Percentiles rank a stretch among this genome's conserved stretches.
These are phyloP conservation scores for Hymenopus coronatus DNA, from an alignment of 2,888 invertebrate species.

Conservation along the genomic window DNA sequence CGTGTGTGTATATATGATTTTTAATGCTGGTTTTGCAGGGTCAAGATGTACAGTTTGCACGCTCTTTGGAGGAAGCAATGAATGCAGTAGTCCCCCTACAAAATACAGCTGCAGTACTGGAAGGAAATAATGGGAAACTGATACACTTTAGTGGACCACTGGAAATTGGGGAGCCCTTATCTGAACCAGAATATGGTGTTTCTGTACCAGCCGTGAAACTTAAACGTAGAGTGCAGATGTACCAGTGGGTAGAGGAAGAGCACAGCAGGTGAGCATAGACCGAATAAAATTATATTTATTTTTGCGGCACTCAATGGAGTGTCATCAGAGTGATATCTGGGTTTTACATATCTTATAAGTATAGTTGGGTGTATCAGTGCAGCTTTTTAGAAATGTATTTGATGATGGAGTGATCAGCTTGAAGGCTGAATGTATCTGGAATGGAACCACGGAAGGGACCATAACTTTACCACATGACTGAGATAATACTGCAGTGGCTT, in stretches of 20 bases:
- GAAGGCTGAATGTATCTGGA: no score
- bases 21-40: constrained; percentile 51
- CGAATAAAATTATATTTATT: not conserved
- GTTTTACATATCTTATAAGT: no score
- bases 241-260: constrained; percentile 85
- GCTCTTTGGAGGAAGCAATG: constrained; percentile 75
- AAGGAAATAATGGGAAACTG: constrained; percentile 69
- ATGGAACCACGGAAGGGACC: no score
- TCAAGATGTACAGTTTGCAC: constrained; percentile 73
- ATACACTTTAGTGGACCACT: constrained; percentile 76
- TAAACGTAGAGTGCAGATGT: constrained; percentile 86
- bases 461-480: no score
- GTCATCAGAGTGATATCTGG: no score
- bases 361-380: no score
- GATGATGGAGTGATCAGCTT: no score
- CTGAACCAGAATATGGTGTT: constrained; percentile 83
- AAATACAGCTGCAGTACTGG: constrained; percentile 48
- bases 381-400: no score
- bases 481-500: no score
- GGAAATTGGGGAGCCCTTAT: constrained; percentile 73
- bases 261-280: constrained; percentile 39
- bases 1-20: no score
- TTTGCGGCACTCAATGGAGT: not conserved
- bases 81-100: constrained; percentile 56
- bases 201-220: constrained; percentile 81